A percentile compares a stretch with the other conserved stretches of the same genome.
These are phyloP conservation scores for Drosophila fuyamai DNA, from an alignment of 1,140 invertebrate genomes.

Conservation along the genomic window DNA sequence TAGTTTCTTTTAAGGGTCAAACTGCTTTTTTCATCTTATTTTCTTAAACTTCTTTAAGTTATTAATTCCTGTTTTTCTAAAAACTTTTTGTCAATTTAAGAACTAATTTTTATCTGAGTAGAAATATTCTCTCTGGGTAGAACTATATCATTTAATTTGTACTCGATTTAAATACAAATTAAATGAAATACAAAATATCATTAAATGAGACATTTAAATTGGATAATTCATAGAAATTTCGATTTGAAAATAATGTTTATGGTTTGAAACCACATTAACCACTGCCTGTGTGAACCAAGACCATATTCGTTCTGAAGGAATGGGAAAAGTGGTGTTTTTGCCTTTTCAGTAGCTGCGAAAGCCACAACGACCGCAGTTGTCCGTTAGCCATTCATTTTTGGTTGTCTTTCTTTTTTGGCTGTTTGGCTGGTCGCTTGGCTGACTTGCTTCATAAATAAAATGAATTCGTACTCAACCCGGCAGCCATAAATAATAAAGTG, in stretches of 20 bases:
- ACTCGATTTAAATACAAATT: no score
- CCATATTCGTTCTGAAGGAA: constrained; percentile 2
- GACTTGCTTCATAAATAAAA: constrained; percentile 79
- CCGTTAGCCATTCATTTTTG: constrained; percentile 51
- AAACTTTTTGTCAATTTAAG: no score
- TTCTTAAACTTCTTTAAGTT: no score
- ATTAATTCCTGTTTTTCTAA: no score
- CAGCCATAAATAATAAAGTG: constrained; percentile 81
- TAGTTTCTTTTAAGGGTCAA: no score
- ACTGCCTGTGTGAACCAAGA: neutral
- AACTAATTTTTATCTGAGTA: no score
- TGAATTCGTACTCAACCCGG: constrained; percentile 78
- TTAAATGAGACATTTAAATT: no score
- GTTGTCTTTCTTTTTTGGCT: constrained; percentile 49
- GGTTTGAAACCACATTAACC: constrained; percentile 3
- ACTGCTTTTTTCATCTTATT: no score
- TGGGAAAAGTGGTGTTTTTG: constrained; percentile 12
- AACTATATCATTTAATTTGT: no score
- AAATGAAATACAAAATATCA: no score
- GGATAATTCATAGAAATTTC: no score
- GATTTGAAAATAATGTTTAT: neutral
- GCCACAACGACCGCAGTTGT: constrained; percentile 48
- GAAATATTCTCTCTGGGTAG: no score
- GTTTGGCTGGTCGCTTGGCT: constrained; percentile 72
- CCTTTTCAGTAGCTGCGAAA: constrained; percentile 37